Base-by-base conservation (phyloP, 37 sponge, comb jelly and placozoan species). In the Sycon ciliatum region DNA sequence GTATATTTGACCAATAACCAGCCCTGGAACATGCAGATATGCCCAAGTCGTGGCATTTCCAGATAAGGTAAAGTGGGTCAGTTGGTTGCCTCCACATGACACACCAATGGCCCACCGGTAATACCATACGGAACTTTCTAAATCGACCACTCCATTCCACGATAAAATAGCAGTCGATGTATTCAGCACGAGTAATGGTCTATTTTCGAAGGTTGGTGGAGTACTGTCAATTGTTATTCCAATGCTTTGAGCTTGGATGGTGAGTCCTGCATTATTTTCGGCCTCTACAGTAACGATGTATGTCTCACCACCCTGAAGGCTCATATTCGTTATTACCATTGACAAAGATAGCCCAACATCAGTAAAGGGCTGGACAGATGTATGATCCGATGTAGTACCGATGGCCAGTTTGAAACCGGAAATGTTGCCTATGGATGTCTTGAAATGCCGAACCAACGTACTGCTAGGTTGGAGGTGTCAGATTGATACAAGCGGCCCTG, bases 181-280 rank as follows among this genome's bases (percentile, higher is more conserved):
- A n/a, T n/a, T n/a, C n/a, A n/a, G n/a, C n/a, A n/a, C n/a, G n/a
- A n/a, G n/a, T n/a, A n/a, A n/a, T n/a, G n/a, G n/a, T n/a, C n/a
- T n/a, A n/a, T n/a, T 46, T 79, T 82, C 30, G 75, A 73, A 39
- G 76, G 27, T 35, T 1, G 87, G 87, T 18, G 53, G 53, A 20
- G 53, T 46, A 46, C 18, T 46, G 53, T 46, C 53, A 46, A 46
- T 18, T 20, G 18, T 18, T 18, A 46, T 18, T 13, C 53, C 53
- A 46, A 20, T 20, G 18, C 16, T 20, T 20, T 13, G 53, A 13
- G 53, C 18, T 20, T 13, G 13, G 32, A 7, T 28, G 26, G 11
- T 30, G 22, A 18, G 24, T 30, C 63, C 63, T 11, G 63, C 63
- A 23, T 24, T 24, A 24, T 60, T 60, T 9, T 7, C 16, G 32